Evolutionary conservation across 2,888 invertebrate species (phyloP).

Genomic region (Sphaerolaimus hirsutus): DNA sequence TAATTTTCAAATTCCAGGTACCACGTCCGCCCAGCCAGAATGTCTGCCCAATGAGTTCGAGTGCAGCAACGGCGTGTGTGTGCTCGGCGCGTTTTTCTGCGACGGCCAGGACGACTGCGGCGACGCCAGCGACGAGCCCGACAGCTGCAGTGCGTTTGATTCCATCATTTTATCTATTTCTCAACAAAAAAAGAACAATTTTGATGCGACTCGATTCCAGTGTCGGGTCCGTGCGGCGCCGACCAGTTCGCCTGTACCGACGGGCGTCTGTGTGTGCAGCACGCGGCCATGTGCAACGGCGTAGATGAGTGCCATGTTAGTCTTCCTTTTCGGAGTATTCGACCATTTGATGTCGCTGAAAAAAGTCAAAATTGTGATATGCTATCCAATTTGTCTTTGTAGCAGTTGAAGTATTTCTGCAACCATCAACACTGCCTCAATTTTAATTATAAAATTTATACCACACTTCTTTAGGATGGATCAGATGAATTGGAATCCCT

Average conservation of each 20-base stretch:
- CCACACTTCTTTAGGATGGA: no score
- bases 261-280: constrained; percentile 48
- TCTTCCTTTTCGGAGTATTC: no score
- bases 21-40: no score
- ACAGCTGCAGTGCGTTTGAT: constrained; percentile 5
- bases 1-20: no score
- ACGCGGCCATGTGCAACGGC: constrained; percentile 54
- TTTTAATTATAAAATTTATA: no score
- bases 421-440: no score
- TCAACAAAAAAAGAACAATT: not conserved
- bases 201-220: not conserved
- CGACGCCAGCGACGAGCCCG: constrained; percentile 19
- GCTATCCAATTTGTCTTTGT: no score
- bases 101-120: constrained; percentile 30
- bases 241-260: constrained; percentile 41
- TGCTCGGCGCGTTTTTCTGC: constrained; percentile 13
- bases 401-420: no score
- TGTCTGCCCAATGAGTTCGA: no score
- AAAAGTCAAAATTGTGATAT: no score
- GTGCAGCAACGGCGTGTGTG: constrained; percentile 22
- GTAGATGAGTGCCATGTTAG: constrained; percentile 45
- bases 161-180: not conserved
- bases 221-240: no score
- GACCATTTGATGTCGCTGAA: no score
- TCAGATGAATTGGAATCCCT: constrained; percentile 31